Percentiles rank a stretch among this genome's conserved stretches.
These are phyloP conservation scores for Trematomus bernacchii DNA, from an alignment of 2,797 vertebrate genomes.

Conservation along the genomic window DNA sequence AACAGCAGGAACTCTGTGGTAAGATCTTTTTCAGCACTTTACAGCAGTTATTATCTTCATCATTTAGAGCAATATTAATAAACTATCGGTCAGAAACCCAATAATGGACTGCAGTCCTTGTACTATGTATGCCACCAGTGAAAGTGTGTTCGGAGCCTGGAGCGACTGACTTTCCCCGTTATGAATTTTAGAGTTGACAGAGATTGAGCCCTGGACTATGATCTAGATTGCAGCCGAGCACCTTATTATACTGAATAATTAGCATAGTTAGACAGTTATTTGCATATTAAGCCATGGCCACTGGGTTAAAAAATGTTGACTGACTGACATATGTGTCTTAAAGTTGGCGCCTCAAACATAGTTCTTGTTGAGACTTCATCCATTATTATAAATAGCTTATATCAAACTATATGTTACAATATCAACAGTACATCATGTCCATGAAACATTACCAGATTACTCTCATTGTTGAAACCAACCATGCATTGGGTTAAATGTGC, in stretches of 20 bases:
- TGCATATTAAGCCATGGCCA: constrained; percentile 10
- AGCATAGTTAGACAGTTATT: constrained; percentile 6
- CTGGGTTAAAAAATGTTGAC: background rate
- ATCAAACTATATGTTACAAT: background rate
- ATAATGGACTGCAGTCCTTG: constrained; percentile 20
- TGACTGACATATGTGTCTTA: background rate
- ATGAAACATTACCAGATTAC: background rate
- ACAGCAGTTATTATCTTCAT: constrained; percentile 54
- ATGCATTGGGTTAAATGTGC: background rate
- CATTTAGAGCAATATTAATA: constrained; percentile 50
- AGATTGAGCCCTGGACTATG: constrained; percentile 16
- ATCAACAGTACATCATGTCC: background rate
- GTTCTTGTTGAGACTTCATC: constrained; percentile 2
- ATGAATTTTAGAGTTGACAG: constrained; percentile 30
- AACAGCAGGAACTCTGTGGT: constrained; percentile 60
- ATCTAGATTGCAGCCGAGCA: constrained; percentile 17
- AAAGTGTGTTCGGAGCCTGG: constrained; percentile 20
- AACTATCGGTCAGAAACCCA: constrained; percentile 36
- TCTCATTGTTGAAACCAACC: background rate
- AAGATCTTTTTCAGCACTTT: constrained; percentile 58
- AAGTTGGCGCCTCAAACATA: background rate
- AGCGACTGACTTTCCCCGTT: constrained; percentile 23
- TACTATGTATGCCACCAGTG: constrained; percentile 25
- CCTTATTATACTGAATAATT: constrained; percentile 15
- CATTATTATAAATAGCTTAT: background rate